These are phyloP conservation scores for Diploptera punctata DNA, from an alignment of 2,888 invertebrate genomes.

Conservation along the genomic window DNA sequence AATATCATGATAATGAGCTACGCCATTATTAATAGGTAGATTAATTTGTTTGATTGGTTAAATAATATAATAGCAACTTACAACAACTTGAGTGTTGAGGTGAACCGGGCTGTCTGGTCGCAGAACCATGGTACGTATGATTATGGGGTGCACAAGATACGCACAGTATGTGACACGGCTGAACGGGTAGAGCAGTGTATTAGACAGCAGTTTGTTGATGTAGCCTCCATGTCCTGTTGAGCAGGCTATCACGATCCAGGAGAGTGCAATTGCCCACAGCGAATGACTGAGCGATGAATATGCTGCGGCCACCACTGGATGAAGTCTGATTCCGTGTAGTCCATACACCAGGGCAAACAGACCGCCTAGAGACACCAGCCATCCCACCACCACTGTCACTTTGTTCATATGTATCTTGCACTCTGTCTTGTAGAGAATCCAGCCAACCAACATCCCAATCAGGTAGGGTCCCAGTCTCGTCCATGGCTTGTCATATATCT, in stretches of 20 bases:
- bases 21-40: too few species aligned
- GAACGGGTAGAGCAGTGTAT: constrained; percentile 81
- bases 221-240: constrained; percentile 59
- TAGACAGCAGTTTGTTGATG: constrained; percentile 74
- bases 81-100: constrained; percentile 78
- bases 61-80: too few species aligned
- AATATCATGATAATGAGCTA: too few species aligned
- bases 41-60: too few species aligned
- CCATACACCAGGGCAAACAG: constrained; percentile 53
- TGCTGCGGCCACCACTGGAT: constrained; percentile 50
- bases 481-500: constrained; percentile 91
- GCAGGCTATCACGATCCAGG: constrained; percentile 57
- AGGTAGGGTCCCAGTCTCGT: constrained; percentile 84
- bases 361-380: constrained; percentile 49
- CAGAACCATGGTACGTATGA: constrained; percentile 80
- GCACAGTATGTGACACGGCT: constrained; percentile 88
- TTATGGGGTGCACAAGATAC: constrained; percentile 83
- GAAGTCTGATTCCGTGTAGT: constrained; percentile 49
- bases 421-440: constrained; percentile 83
- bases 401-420: constrained; percentile 76
- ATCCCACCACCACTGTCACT: constrained; percentile 57
- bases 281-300: constrained; percentile 56
- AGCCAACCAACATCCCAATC: constrained; percentile 84
- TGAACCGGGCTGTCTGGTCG: constrained; percentile 84
- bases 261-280: constrained; percentile 56